phyloP scores from a whole-genome alignment of 2,797 vertebrate genomes.

The Syndactyla subalaris region DNA sequence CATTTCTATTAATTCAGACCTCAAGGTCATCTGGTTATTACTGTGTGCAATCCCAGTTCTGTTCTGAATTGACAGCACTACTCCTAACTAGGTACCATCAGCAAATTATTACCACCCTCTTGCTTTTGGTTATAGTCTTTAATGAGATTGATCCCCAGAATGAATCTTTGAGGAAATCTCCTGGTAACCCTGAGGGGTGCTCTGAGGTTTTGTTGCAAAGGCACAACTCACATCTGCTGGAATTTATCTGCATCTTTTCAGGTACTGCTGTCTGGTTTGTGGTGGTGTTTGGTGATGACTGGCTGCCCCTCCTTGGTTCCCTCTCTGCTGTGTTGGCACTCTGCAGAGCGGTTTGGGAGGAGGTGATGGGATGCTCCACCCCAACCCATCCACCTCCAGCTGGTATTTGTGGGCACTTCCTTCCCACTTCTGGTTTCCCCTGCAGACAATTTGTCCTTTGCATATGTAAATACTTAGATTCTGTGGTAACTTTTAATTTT shows the following conservation, averaged over 20 bases:
- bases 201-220: not conserved
- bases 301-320: not conserved
- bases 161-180: not conserved
- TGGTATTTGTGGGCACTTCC: not conserved
- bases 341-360: not conserved
- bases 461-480: not conserved
- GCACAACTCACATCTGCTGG: not conserved
- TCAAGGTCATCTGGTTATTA: conserved; percentile 39
- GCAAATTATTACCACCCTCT: not conserved
- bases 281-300: not conserved
- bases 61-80: conserved; percentile 19
- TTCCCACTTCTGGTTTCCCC: not conserved
- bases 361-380: not conserved
- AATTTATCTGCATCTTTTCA: not conserved
- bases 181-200: not conserved
- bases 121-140: not conserved
- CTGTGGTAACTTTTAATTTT: conserved; percentile 29
- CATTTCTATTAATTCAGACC: conserved; percentile 28
- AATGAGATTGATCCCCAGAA: not conserved
- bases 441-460: not conserved
- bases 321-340: fast-evolving
- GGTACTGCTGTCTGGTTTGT: not conserved
- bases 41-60: not conserved
- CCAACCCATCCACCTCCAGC: not conserved
- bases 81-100: conserved; percentile 14